These are phyloP conservation scores for Atherinosoma microstoma DNA, from an alignment of 2,797 vertebrate genomes.

Conservation along the genomic window DNA sequence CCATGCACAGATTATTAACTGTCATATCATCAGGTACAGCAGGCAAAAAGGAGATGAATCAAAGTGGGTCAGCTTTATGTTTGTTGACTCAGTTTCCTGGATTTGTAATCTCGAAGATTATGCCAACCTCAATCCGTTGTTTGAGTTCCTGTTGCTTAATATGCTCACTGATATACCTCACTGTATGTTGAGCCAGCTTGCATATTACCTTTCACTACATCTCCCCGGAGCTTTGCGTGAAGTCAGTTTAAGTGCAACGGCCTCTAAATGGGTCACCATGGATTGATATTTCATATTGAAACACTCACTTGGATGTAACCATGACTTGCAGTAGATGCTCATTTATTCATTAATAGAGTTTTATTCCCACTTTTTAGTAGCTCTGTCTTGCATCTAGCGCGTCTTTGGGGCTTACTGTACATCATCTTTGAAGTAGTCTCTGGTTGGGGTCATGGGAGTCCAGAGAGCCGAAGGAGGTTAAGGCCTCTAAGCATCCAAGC, in stretches of 20 bases:
- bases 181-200: constrained; percentile 6
- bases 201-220: constrained; percentile 4
- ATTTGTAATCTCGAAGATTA: constrained; percentile 59
- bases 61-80: constrained; percentile 48
- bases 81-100: constrained; percentile 58
- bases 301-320: neutral
- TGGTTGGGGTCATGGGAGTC: constrained; percentile 35
- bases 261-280: neutral
- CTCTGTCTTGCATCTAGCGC: neutral
- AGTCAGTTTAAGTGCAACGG: neutral
- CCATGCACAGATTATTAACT: neutral
- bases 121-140: constrained; percentile 50
- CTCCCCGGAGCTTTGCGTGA: neutral
- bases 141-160: constrained; percentile 49
- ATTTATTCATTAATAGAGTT: constrained; percentile 6
- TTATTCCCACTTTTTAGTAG: constrained; percentile 10
- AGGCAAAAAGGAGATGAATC: constrained; percentile 6
- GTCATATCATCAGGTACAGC: constrained; percentile 14
- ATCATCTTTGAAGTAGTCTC: constrained; percentile 47
- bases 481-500: constrained; percentile 51
- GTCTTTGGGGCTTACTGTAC: constrained; percentile 19
- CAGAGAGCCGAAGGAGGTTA: constrained; percentile 51
- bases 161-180: constrained; percentile 27
- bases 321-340: neutral
- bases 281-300: neutral